Percentiles rank a stretch among this genome's conserved stretches.
phyloP scores from a whole-genome alignment of 2,888 invertebrate genomes.

The Apoda limacodes region DNA sequence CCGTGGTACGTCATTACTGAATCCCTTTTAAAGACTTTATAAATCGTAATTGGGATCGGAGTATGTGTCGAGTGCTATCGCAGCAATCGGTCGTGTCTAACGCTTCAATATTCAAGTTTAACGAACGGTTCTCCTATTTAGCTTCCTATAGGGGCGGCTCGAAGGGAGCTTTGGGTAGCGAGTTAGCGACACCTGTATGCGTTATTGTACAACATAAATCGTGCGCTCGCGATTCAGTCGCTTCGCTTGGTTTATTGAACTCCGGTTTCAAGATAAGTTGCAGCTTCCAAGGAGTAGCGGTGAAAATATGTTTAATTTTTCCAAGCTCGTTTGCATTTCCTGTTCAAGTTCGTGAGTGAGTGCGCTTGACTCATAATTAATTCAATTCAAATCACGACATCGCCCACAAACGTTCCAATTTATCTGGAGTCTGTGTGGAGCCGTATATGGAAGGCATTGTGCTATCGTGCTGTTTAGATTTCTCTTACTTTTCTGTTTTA shows the following conservation, averaged over 20 bases:
- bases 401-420: conserved; percentile 54
- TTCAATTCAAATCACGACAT: conserved; percentile 59
- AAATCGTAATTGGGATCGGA: conserved; percentile 60
- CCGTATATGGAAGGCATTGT: conserved; percentile 40
- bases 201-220: conserved; percentile 64
- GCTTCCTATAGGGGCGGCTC: conserved; percentile 50
- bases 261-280: conserved; percentile 46
- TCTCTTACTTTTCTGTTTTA: too few species aligned
- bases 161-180: conserved; percentile 53
- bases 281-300: conserved; percentile 32
- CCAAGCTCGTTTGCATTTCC: conserved; percentile 44
- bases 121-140: conserved; percentile 47
- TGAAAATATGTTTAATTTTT: conserved; percentile 49
- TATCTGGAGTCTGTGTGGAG: conserved; percentile 34
- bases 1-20: conserved; percentile 55
- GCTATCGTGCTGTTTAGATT: conserved; percentile 29
- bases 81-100: conserved; percentile 49
- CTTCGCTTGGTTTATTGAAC: conserved; percentile 59
- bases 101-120: conserved; percentile 45
- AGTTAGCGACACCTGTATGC: conserved; percentile 62
- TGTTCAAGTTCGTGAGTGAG: conserved; percentile 44
- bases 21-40: conserved; percentile 59
- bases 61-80: conserved; percentile 42
- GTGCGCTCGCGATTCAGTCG: conserved; percentile 46
- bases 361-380: conserved; percentile 52